Evolutionary conservation across 2,113 vertebrate genomes (phyloP), one percentile per base, ranked within the genome.

Genomic region (Macquaria ambigua): DNA sequence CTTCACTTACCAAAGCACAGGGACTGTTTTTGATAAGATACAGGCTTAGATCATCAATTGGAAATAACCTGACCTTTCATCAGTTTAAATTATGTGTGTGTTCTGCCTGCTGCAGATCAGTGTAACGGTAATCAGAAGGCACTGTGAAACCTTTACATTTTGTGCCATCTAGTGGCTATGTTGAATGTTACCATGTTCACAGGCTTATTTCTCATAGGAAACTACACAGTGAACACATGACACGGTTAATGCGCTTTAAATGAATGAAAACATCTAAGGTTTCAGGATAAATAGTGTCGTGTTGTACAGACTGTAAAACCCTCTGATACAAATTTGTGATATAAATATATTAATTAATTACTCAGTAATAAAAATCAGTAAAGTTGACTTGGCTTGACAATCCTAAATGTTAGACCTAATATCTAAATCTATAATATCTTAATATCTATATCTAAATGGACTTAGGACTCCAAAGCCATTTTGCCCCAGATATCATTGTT

Each of bases 91-190:
- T 12, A 23, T 10, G 37, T 68, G 25, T 8, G 41, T 59, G 64
- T 41, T 20, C 37, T 31, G 23, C n/a, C 43, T 53, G 41, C 62
- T 63, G 28, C n/a, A 48, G 37, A 31, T 25, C 1, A 31, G 8
- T 1, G 9, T 18, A 11, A 11, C 14, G 67, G 10, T 12, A 9
- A 5, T 16, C 21, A 21, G 39, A 39, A 55, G 10, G 9, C 28
- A 7, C 10, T 4, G 1, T 76, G 25, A 92, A 91, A 73, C 3
- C 79, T 91, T 88, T 77, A 37, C 34, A 25, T 83, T 8, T 75
- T 1, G 16, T 50, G 87, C 75, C 90, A 89, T 91, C 93, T 89
- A 59, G 85, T 92, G 94, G 85, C 31, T 56, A 23, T 3, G 63
- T 39, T 28, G 2, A 71, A 39, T 31, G 8, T 52, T 80, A 77